phyloP scores from a whole-genome alignment of 2,113 vertebrate genomes.

The Microtus montanus region DNA sequence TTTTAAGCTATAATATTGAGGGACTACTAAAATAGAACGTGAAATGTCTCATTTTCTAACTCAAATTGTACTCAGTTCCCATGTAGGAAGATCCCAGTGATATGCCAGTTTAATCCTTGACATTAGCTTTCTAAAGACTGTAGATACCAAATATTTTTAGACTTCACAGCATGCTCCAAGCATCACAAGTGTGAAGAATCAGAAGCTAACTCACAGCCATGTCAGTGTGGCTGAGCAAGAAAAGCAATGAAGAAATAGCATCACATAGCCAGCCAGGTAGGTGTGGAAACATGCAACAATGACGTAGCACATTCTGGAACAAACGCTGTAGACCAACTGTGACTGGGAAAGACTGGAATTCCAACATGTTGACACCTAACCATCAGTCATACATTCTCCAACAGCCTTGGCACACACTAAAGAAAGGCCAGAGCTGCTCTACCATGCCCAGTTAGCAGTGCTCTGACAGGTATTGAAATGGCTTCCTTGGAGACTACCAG shows the following conservation, averaged over 20 bases:
- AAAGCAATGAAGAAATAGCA: background rate
- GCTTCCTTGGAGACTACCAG: background rate
- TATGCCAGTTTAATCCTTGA: background rate
- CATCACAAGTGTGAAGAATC: background rate
- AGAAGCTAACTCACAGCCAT: background rate
- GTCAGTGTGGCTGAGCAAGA: background rate
- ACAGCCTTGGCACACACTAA: background rate
- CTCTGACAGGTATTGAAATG: background rate
- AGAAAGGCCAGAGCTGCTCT: background rate
- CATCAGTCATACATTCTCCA: background rate
- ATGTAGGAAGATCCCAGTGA: background rate
- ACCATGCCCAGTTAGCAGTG: too few relatives aligned
- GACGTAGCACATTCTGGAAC: background rate
- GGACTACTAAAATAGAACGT: background rate
- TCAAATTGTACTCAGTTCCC: constrained; percentile 1
- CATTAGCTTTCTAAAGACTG: background rate
- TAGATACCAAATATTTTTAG: background rate
- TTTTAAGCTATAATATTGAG: background rate
- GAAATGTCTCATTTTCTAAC: background rate
- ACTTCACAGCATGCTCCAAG: background rate
- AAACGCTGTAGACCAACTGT: background rate
- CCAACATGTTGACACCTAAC: background rate
- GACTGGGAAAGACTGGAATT: background rate
- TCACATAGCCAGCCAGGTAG: background rate
- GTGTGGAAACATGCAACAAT: background rate